Conservation (phyloP, 30 jellyfish, hydroid and myxozoan species). For the Mastigias papua region DNA sequence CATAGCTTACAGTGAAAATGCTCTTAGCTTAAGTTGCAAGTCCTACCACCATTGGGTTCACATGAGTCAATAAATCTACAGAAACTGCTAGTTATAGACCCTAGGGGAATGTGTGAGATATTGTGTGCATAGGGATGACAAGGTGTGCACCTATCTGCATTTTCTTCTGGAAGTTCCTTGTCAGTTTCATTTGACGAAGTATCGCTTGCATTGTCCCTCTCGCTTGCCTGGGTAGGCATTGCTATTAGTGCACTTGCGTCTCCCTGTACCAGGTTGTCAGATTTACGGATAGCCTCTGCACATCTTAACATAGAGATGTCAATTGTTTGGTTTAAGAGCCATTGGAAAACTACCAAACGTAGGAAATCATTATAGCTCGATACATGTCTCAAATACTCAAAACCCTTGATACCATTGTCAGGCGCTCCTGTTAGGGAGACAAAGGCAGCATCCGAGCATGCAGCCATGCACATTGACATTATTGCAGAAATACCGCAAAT, state of each 20-base stretch:
- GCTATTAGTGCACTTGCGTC: not conserved
- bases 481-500: not conserved
- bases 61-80: not conserved
- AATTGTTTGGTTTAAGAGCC: not conserved
- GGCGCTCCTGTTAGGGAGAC: not conserved
- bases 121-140: not conserved
- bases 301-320: not conserved
- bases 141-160: not conserved
- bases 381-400: not conserved
- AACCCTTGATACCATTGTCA: not conserved
- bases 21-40: not conserved
- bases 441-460: not conserved
- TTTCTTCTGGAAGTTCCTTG: not conserved
- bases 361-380: not conserved
- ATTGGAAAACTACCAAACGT: not conserved
- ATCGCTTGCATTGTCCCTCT: not conserved
- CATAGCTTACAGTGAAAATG: constrained; percentile 12
- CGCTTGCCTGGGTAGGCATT: not conserved
- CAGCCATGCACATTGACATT: not conserved
- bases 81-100: not conserved
- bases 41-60: not conserved
- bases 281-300: not conserved
- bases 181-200: not conserved
- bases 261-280: not conserved
- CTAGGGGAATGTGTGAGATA: not conserved